Evolutionary conservation across 1,140 invertebrate species (phyloP).

Genomic region (Temnothorax longispinosus): DNA sequence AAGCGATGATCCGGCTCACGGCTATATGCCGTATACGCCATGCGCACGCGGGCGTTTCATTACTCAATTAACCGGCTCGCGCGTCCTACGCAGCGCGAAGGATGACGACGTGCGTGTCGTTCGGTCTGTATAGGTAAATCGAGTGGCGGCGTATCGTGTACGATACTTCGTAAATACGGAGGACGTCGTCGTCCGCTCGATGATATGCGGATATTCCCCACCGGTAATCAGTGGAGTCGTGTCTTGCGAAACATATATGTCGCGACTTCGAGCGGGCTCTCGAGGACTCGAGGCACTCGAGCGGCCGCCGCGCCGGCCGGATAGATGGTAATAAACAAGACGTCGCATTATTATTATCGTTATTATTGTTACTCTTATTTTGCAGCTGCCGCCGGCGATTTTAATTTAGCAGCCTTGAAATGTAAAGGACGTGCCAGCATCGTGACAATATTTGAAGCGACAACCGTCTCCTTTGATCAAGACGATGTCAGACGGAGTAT

Average conservation of each 20-base stretch:
- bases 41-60: conserved; percentile 61
- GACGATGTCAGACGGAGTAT: conserved; percentile 23
- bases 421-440: background rate
- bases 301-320: background rate
- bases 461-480: conserved; percentile 27
- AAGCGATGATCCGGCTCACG: conserved; percentile 14
- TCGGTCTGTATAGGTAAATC: conserved; percentile 61
- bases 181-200: conserved; percentile 35
- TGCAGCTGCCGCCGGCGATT: conserved; percentile 25
- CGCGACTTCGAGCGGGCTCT: conserved; percentile 12
- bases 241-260: conserved; percentile 10
- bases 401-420: conserved; percentile 35
- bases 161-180: conserved; percentile 66
- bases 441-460: conserved; percentile 23
- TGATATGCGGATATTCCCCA: conserved; percentile 22
- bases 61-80: conserved; percentile 71
- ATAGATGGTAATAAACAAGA: conserved; percentile 30
- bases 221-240: conserved; percentile 62
- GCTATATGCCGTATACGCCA: background rate
- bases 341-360: conserved; percentile 39
- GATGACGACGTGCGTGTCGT: conserved; percentile 48
- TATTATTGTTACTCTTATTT: conserved; percentile 36
- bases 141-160: conserved; percentile 51
- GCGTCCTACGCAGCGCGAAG: conserved; percentile 43
- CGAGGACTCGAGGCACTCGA: conserved; percentile 4